Evolutionary conservation across 2,888 invertebrate species (phyloP).

Genomic region (Eristalis pertinax): DNA sequence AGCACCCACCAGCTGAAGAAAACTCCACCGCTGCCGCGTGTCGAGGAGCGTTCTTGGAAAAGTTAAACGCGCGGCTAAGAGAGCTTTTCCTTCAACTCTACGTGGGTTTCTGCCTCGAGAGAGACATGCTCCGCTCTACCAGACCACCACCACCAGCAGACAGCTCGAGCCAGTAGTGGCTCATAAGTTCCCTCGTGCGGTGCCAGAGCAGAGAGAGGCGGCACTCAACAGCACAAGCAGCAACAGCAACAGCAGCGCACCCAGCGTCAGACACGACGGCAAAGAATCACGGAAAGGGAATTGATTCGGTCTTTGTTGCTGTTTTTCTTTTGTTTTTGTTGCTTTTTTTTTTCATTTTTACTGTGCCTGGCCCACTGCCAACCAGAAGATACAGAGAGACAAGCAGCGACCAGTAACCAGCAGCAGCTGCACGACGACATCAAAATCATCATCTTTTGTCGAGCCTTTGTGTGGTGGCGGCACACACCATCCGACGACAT

Average conservation of each 20-base stretch:
- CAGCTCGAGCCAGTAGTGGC: slow-evolving; percentile 49
- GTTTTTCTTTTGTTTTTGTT: slow-evolving; percentile 3
- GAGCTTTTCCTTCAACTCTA: slow-evolving; percentile 51
- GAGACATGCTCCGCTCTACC: slow-evolving; percentile 28
- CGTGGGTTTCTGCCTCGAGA: slow-evolving; percentile 26
- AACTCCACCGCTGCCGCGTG: slow-evolving; percentile 27
- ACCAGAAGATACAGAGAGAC: not conserved
- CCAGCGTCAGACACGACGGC: slow-evolving; percentile 2
- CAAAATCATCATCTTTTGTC: slow-evolving; percentile 54
- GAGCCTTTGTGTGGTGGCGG: slow-evolving; percentile 51
- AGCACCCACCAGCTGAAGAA: slow-evolving; percentile 36
- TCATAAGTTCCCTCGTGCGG: slow-evolving; percentile 69
- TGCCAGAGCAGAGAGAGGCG: slow-evolving; percentile 26
- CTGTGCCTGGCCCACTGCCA: not conserved
- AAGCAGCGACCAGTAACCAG: not conserved
- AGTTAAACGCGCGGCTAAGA: slow-evolving; percentile 60
- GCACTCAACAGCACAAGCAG: slow-evolving; percentile 3
- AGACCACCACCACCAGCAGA: too few relatives aligned
- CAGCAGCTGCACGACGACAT: slow-evolving; percentile 34
- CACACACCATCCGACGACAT: slow-evolving; percentile 23
- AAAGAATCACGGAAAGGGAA: slow-evolving; percentile 53
- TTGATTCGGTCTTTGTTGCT: slow-evolving; percentile 21
- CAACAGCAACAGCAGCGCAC: slow-evolving; percentile 27
- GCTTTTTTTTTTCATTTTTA: slow-evolving; percentile 5
- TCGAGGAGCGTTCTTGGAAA: slow-evolving; percentile 60